Base-by-base conservation (phyloP, 2,797 vertebrate genomes). In the Dromococcyx pavoninus region DNA sequence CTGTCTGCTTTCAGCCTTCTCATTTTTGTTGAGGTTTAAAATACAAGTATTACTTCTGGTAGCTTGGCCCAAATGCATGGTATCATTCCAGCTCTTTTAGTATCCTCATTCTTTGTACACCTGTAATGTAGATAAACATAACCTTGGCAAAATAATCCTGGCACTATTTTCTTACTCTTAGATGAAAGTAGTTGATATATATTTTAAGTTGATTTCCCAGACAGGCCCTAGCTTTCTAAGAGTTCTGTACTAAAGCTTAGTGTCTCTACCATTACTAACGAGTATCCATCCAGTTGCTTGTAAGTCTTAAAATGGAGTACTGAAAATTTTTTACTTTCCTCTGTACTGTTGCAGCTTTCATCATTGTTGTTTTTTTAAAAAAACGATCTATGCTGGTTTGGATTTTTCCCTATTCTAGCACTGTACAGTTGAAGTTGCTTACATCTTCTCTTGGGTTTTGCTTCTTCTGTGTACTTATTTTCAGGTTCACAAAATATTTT, bases 361-460 rank as follows among this genome's bases (percentile, higher is more conserved):
- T 51, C 17, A 24, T 7, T 23, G 17, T 13, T 54, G 6, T 13
- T 37, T 43, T 30, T 48, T 33, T 7, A 0, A 70, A 46, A n/a
- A 53, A 5, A 11, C 44, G 67, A 41, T 41, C 15, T 39, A 2
- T 17, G 30, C 4, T 2, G 0, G 1, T 61, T 67, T 41, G 2
- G 3, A 43, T 9, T 72, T 62, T 50, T 64, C 8, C 12, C 3
- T 33, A 2, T 32, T 54, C 8, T 5, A 61, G 9, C 19, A 44
- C 28, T 7, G 2, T 21, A 22, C 9, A 10, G 4, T 28, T 69
- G 28, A 37, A 53, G 23, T 65, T 0, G 48, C 14, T 35, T 16
- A 7, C 2, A 30, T 10, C 10, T 12, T 43, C 17, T 19, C 11
- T 25, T 65, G 28, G 3, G 32, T 61, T 41, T 13, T 48, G 28